Evolutionary conservation across 1,140 invertebrate genomes (phyloP).

Genomic region (Caerostris extrusa): DNA sequence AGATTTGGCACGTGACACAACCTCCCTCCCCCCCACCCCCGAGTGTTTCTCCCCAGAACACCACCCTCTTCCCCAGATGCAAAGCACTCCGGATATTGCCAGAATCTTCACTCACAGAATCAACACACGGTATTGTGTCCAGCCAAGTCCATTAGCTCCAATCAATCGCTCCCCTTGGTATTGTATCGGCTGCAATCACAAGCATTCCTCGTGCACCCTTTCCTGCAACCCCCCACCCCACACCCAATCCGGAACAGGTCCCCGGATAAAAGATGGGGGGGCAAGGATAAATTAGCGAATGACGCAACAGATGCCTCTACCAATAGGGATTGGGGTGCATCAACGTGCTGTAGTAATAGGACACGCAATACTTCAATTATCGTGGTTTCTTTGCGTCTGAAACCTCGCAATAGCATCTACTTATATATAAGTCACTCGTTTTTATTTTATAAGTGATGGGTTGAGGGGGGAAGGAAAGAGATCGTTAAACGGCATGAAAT

Average conservation of each 20-base stretch:
- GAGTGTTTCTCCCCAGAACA: background rate
- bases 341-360: background rate
- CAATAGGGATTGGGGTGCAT: constrained; percentile 28
- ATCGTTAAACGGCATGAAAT: background rate
- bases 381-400: background rate
- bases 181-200: constrained; percentile 59
- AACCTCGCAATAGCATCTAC: background rate
- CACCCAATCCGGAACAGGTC: background rate
- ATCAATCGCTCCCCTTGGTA: constrained; percentile 67
- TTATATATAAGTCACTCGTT: constrained; percentile 21
- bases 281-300: constrained; percentile 62
- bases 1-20: constrained; percentile 1
- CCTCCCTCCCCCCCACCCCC: background rate
- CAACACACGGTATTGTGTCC: constrained; percentile 73
- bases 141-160: constrained; percentile 69
- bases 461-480: background rate
- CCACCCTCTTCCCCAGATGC: background rate
- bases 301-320: constrained; percentile 68
- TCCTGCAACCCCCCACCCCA: background rate
- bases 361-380: constrained; percentile 71
- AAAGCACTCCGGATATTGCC: constrained; percentile 71
- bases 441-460: constrained; percentile 11
- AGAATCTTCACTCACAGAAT: constrained; percentile 54
- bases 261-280: background rate
- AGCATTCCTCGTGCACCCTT: background rate